Evolutionary conservation across 2,888 invertebrate species (phyloP).

Genomic region (Morpho helenor): DNA sequence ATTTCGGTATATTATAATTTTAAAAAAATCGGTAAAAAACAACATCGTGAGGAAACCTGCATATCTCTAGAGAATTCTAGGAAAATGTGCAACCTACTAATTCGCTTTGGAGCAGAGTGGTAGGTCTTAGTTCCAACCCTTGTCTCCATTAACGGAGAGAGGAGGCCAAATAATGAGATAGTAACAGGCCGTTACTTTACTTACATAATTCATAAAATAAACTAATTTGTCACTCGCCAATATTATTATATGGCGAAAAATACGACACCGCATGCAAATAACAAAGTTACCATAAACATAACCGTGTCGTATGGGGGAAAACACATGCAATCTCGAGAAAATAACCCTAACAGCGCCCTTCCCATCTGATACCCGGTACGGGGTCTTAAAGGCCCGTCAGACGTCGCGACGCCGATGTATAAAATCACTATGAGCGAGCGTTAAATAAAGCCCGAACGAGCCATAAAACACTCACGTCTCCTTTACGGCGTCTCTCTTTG

Average conservation of each 20-base stretch:
- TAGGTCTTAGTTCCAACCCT: too few relatives aligned
- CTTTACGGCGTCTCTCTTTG: conserved; percentile 53
- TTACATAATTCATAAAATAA: too few relatives aligned
- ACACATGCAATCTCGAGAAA: conserved; percentile 33
- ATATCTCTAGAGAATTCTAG: too few relatives aligned
- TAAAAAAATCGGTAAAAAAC: too few relatives aligned
- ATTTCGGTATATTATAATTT: too few relatives aligned
- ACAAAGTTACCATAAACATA: conserved; percentile 27
- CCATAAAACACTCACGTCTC: conserved; percentile 55
- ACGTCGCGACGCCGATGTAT: conserved; percentile 57
- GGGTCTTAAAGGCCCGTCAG: conserved; percentile 41
- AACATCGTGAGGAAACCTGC: too few relatives aligned
- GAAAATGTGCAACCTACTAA: too few relatives aligned
- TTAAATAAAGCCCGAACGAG: conserved; percentile 68
- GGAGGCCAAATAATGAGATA: too few relatives aligned
- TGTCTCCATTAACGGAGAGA: too few relatives aligned
- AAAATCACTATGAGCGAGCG: conserved; percentile 68
- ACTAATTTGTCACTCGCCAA: too few relatives aligned
- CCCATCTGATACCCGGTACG: conserved; percentile 33
- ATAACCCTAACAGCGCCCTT: conserved; percentile 30
- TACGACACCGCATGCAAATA: conserved; percentile 27
- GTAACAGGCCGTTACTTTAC: too few relatives aligned
- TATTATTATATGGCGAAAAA: not conserved
- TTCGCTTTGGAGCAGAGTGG: too few relatives aligned
- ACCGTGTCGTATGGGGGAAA: conserved; percentile 27